Conservation (phyloP, 2,797 vertebrate species). For the Octomys mimax region DNA sequence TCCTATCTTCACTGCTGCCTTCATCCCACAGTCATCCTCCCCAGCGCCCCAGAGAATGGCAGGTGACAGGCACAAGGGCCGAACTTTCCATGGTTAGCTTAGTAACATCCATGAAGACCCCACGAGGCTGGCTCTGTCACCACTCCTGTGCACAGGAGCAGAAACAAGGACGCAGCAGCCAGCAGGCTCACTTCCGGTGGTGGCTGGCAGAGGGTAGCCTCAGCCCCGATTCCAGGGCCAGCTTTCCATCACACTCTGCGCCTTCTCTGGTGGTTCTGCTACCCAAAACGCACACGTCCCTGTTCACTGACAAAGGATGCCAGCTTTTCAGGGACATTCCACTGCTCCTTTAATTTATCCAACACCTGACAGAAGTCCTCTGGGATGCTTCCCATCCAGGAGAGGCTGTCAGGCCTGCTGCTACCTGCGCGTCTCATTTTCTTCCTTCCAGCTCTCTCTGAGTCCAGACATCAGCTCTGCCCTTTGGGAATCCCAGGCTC, state of each 20-base stretch:
- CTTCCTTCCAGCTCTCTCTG: not conserved
- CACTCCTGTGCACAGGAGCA: not conserved
- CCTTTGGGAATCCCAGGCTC: not conserved
- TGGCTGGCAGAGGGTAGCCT: not conserved
- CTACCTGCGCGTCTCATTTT: not conserved
- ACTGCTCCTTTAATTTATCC: not conserved
- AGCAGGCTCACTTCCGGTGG: fast-evolving
- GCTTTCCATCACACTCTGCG: too few species aligned
- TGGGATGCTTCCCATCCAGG: not conserved
- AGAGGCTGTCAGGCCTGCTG: not conserved
- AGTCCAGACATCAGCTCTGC: not conserved
- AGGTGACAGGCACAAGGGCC: too few species aligned
- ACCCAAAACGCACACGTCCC: not conserved
- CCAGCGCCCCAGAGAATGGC: fast-evolving
- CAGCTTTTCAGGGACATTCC: not conserved
- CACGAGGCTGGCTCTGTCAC: not conserved
- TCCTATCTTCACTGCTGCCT: not conserved
- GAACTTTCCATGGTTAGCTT: not conserved
- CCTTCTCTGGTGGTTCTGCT: not conserved
- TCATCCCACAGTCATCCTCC: too few species aligned
- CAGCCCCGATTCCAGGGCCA: not conserved
- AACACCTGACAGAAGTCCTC: not conserved
- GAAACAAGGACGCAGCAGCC: fast-evolving
- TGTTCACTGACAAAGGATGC: not conserved
- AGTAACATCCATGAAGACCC: not conserved